Conservation (phyloP, 2,113 vertebrate species). For the Corvus cornix region DNA sequence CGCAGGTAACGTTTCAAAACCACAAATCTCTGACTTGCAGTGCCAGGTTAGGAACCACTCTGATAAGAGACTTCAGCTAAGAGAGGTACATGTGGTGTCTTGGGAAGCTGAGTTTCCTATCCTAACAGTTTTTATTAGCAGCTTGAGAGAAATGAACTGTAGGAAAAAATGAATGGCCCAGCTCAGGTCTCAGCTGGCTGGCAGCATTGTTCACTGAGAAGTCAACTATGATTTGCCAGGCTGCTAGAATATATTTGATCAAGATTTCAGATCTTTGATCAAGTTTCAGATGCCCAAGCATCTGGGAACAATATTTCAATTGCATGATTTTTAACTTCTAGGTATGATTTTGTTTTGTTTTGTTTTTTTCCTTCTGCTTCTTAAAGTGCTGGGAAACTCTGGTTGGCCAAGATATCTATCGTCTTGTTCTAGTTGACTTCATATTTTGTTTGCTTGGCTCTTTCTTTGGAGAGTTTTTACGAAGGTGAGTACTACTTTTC, state of each 20-base stretch:
- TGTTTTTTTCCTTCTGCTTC: background rate
- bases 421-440: slow-evolving; percentile 90
- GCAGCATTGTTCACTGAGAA: background rate
- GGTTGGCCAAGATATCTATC: slow-evolving; percentile 91
- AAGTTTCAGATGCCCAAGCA: background rate
- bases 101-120: background rate
- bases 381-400: slow-evolving; percentile 92
- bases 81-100: background rate
- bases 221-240: background rate
- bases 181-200: background rate
- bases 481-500: slow-evolving; percentile 77
- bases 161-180: background rate
- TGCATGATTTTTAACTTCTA: background rate
- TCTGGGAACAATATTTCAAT: background rate
- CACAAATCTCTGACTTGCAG: background rate
- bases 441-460: slow-evolving; percentile 88
- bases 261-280: background rate
- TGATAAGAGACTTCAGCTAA: background rate
- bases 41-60: background rate
- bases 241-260: background rate
- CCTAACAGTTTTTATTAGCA: background rate
- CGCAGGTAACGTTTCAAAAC: slow-evolving; percentile 52
- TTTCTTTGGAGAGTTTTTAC: slow-evolving; percentile 91
- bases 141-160: background rate
- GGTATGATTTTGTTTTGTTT: background rate